phyloP scores from a whole-genome alignment of 2,113 vertebrate genomes.

The Glareola pratincola region DNA sequence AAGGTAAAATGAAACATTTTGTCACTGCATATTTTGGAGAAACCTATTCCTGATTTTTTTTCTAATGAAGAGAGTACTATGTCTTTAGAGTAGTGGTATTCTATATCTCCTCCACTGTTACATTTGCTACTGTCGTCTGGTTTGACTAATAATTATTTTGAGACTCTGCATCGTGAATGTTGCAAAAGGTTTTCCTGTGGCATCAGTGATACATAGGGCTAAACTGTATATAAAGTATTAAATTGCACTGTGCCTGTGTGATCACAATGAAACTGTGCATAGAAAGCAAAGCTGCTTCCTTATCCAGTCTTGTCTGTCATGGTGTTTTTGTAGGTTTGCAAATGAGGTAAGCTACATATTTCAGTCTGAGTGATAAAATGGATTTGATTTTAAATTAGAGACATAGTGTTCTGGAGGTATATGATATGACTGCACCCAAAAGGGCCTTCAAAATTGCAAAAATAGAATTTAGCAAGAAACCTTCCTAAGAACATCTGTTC shows the following conservation, averaged over 20 bases:
- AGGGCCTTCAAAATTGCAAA: not conserved
- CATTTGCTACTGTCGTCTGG: not conserved
- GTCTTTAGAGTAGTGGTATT: not conserved
- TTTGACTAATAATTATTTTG: not conserved
- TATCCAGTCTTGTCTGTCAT: not conserved
- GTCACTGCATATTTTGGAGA: not conserved
- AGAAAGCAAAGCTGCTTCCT: not conserved
- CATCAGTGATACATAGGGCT: not conserved
- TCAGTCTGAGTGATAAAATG: not conserved
- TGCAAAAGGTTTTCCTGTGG: not conserved
- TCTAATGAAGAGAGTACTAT: not conserved
- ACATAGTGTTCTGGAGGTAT: not conserved
- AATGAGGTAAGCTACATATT: not conserved
- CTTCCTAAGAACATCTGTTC: not conserved
- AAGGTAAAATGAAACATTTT: not conserved
- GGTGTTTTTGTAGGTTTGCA: not conserved
- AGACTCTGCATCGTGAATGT: not conserved
- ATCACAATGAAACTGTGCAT: not conserved
- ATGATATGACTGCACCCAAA: not conserved
- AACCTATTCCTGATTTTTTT: not conserved
- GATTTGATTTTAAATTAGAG: slow-evolving; percentile 2
- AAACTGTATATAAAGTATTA: not conserved
- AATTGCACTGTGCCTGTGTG: not conserved
- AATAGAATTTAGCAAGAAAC: not conserved
- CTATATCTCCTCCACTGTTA: not conserved